These are phyloP conservation scores for Micronisus gabar DNA, from an alignment of 2,113 vertebrate species.

Conservation along the genomic window DNA sequence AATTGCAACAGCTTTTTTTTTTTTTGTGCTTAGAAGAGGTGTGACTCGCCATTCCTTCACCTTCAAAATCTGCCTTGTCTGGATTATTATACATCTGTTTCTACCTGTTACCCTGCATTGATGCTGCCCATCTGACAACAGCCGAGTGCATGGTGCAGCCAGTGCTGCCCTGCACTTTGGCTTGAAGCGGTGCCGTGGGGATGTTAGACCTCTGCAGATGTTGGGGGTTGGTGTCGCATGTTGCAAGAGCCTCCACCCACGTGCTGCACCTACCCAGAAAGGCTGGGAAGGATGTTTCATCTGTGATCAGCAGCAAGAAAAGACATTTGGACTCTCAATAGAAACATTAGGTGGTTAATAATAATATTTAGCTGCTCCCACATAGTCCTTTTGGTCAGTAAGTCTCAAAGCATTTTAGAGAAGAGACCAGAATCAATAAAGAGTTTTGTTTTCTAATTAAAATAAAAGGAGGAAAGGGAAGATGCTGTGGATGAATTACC, in stretches of 20 bases:
- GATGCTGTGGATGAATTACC: not conserved
- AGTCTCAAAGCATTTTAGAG: not conserved
- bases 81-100: not conserved
- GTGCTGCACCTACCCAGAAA: not conserved
- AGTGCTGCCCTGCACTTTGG: not conserved
- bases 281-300: not conserved
- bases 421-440: not conserved
- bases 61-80: not conserved
- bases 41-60: not conserved
- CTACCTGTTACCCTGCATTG: rapidly evolving
- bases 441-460: conserved; percentile 18
- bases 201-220: rapidly evolving
- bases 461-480: not conserved
- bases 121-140: not conserved
- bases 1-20: not conserved
- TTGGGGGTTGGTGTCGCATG: rapidly evolving
- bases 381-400: not conserved
- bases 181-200: not conserved
- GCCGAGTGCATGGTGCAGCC: not conserved
- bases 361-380: not conserved
- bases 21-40: not conserved
- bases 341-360: not conserved
- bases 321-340: not conserved
- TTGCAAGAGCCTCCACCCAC: not conserved
- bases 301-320: not conserved